phyloP scores from a whole-genome alignment of 2,797 vertebrate genomes.

The Sebastes nivosus region DNA sequence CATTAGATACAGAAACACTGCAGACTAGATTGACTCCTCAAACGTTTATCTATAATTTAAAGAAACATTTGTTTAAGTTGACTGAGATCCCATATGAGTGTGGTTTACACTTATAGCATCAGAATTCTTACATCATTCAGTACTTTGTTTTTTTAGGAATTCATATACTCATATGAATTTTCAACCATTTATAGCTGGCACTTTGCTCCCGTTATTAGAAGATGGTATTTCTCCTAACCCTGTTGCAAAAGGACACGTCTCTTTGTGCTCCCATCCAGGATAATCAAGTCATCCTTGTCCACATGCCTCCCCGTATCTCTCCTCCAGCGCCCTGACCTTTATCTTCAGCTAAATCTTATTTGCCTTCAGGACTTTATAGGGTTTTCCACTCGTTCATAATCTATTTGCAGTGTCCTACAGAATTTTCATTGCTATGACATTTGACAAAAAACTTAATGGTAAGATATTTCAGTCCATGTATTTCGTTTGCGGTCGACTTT shows the following conservation, averaged over 20 bases:
- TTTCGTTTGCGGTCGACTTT: conserved; percentile 64
- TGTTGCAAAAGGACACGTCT: conserved; percentile 70
- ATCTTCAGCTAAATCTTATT: conserved; percentile 79
- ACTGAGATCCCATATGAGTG: not conserved
- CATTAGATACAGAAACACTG: not conserved
- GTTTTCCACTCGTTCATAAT: conserved; percentile 76
- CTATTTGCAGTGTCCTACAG: conserved; percentile 74
- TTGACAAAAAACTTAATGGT: conserved; percentile 72
- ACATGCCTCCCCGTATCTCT: conserved; percentile 69
- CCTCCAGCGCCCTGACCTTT: conserved; percentile 75
- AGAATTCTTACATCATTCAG: not conserved
- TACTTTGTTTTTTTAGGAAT: not conserved
- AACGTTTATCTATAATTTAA: not conserved
- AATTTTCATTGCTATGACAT: conserved; percentile 80
- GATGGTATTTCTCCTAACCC: conserved; percentile 58
- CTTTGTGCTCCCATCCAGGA: conserved; percentile 74
- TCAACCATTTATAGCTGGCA: conserved; percentile 19
- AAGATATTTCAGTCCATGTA: conserved; percentile 63
- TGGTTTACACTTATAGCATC: not conserved
- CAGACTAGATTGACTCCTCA: not conserved
- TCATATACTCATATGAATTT: not conserved
- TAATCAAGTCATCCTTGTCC: conserved; percentile 78
- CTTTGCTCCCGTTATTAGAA: conserved; percentile 45
- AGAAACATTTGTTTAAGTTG: not conserved
- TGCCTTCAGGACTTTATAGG: conserved; percentile 75